Evolutionary conservation across 2,797 vertebrate species (phyloP).

Genomic region (Psittacula echo): DNA sequence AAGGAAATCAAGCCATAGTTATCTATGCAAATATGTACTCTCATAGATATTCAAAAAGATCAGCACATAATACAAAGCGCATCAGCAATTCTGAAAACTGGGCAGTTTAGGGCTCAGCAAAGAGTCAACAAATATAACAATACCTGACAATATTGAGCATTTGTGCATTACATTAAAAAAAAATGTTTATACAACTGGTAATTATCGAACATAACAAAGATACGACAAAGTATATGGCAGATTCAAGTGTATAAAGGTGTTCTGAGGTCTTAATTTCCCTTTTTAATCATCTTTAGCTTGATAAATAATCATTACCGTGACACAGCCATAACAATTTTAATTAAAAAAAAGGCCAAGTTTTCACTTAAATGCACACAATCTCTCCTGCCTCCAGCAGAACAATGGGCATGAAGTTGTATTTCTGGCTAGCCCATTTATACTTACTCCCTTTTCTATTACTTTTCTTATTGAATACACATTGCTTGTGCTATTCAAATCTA

Average conservation of each 20-base stretch:
- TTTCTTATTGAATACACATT: not conserved
- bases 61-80: not conserved
- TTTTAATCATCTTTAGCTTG: not conserved
- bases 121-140: not conserved
- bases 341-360: not conserved
- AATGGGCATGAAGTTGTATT: not conserved
- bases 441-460: not conserved
- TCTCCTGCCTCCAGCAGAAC: not conserved
- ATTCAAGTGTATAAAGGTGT: not conserved
- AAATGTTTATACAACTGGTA: not conserved
- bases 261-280: not conserved
- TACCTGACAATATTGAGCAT: not conserved
- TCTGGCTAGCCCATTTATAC: not conserved
- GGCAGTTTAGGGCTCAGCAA: not conserved
- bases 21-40: not conserved
- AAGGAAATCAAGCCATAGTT: not conserved
- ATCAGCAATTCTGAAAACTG: not conserved
- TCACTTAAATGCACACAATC: not conserved
- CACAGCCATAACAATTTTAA: not conserved
- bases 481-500: not conserved
- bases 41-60: not conserved
- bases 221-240: not conserved
- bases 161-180: rapidly evolving
- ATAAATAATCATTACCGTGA: not conserved
- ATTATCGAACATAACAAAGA: not conserved